These are phyloP conservation scores for Zaprionus lineosus DNA, from an alignment of 2,888 invertebrate species.

Conservation along the genomic window DNA sequence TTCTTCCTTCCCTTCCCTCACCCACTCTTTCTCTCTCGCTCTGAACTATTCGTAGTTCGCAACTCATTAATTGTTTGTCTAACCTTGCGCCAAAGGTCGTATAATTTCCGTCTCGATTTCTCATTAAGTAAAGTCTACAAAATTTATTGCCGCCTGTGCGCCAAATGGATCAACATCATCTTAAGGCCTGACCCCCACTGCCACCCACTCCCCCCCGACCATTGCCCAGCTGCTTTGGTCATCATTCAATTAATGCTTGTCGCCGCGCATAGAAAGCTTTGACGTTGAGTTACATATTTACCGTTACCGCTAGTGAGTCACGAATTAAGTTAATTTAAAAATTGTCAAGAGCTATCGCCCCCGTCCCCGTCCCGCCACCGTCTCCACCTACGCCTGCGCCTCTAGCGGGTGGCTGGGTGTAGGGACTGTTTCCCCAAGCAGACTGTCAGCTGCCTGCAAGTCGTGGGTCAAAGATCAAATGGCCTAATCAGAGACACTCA, in stretches of 20 bases:
- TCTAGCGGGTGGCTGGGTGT: no score
- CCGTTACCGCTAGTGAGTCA: conserved; percentile 59
- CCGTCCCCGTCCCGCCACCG: no score
- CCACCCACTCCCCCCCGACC: background rate
- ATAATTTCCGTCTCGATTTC: conserved; percentile 65
- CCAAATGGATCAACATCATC: conserved; percentile 54
- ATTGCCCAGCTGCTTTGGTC: background rate
- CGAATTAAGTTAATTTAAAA: conserved; percentile 70
- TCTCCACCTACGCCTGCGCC: no score
- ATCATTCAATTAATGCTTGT: conserved; percentile 65
- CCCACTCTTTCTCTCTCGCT: no score
- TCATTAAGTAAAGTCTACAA: conserved; percentile 41
- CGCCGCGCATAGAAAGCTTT: conserved; percentile 27
- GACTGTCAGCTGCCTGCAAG: conserved; percentile 35
- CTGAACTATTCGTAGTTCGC: no score
- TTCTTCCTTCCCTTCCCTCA: background rate
- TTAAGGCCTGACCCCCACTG: conserved; percentile 11
- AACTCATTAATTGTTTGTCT: conserved; percentile 23
- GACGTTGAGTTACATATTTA: conserved; percentile 31
- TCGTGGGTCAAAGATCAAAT: conserved; percentile 59
- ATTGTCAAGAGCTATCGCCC: conserved; percentile 28
- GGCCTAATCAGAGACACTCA: conserved; percentile 57
- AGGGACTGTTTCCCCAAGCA: no score
- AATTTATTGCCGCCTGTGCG: conserved; percentile 33
- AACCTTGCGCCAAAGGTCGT: conserved; percentile 54